Percentiles rank a stretch among this genome's conserved stretches.
phyloP scores from a whole-genome alignment of 2,113 vertebrate genomes.

The Aramus guarauna region DNA sequence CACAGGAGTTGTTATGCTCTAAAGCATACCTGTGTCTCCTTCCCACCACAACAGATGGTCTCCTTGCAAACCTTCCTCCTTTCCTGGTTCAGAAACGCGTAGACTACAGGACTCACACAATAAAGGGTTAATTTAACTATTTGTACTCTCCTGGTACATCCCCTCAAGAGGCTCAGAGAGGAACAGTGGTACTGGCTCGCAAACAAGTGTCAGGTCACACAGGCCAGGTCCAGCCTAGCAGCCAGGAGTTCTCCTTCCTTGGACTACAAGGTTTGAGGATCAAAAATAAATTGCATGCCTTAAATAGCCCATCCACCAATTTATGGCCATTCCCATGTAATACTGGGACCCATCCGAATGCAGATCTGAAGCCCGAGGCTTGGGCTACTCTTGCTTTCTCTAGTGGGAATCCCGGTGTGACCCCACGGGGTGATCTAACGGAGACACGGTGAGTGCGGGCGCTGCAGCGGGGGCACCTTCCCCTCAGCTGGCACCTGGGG shows the following conservation, averaged over 20 bases:
- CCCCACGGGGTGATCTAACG: neutral
- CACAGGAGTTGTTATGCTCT: neutral
- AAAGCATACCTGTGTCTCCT: neutral
- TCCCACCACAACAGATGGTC: neutral
- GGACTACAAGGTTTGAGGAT: neutral
- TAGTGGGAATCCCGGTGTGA: neutral
- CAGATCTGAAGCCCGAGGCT: neutral
- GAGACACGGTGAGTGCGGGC: neutral
- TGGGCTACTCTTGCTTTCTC: neutral
- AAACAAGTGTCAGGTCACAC: rapidly evolving
- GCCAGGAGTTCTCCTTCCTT: rapidly evolving
- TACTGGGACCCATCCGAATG: neutral
- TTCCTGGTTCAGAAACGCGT: neutral
- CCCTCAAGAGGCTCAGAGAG: neutral
- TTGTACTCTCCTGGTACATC: neutral
- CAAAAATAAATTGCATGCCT: neutral
- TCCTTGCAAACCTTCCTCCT: neutral
- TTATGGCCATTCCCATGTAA: neutral
- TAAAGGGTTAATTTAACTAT: neutral
- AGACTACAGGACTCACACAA: rapidly evolving
- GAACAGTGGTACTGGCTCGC: too few relatives aligned
- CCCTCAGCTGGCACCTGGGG: too few relatives aligned
- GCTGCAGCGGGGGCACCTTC: too few relatives aligned
- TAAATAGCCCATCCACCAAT: rapidly evolving
- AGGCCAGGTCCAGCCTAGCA: neutral